Conservation (phyloP, 2,888 invertebrate genomes). For the Parnassius glacialis region DNA sequence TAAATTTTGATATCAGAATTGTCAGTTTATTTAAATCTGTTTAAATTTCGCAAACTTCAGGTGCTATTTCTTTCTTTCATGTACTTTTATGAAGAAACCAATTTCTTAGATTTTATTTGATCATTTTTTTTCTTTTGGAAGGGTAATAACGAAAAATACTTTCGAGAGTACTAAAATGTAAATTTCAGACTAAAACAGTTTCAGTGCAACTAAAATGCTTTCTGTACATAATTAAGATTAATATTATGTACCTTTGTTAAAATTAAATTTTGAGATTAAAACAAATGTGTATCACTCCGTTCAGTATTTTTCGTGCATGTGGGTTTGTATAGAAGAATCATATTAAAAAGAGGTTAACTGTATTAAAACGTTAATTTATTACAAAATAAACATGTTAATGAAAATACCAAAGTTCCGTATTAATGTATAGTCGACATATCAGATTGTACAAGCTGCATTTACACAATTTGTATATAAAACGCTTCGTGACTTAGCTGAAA, state of each 20-base stretch:
- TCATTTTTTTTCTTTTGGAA: background rate
- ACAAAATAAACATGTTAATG: constrained; percentile 28
- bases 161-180: background rate
- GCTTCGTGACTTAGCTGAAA: constrained; percentile 31
- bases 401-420: constrained; percentile 26
- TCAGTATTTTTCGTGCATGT: constrained; percentile 3
- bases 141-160: constrained; percentile 1
- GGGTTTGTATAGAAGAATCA: constrained; percentile 7
- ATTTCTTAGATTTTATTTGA: too few relatives aligned
- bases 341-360: constrained; percentile 15
- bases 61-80: too few relatives aligned
- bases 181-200: too few relatives aligned
- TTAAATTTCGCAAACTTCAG: too few relatives aligned
- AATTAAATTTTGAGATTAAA: background rate
- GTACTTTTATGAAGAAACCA: too few relatives aligned
- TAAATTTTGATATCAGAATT: too few relatives aligned
- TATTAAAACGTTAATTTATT: constrained; percentile 28
- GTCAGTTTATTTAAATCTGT: too few relatives aligned
- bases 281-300: background rate
- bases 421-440: constrained; percentile 29
- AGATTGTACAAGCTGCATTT: constrained; percentile 30
- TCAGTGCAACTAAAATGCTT: too few relatives aligned
- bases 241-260: too few relatives aligned
- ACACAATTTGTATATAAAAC: constrained; percentile 30
- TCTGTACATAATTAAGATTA: background rate